These are phyloP conservation scores for Diarsia brunnea DNA, from an alignment of 2,888 invertebrate species.

Conservation along the genomic window DNA sequence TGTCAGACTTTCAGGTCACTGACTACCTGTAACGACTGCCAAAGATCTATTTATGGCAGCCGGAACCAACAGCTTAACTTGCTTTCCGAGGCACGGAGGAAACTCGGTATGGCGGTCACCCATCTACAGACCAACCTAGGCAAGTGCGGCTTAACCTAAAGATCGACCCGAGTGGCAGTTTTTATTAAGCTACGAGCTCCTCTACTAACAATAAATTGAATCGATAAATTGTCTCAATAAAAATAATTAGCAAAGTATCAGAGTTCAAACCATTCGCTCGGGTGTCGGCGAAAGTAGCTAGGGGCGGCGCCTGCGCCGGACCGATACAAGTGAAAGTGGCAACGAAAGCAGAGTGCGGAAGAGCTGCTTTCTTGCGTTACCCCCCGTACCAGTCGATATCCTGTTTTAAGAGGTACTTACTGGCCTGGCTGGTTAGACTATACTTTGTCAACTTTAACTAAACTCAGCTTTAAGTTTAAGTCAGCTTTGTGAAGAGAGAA, in stretches of 20 bases:
- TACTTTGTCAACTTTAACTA: not conserved
- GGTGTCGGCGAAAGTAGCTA: slow-evolving; percentile 71
- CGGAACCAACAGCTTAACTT: too few species aligned
- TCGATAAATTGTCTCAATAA: slow-evolving; percentile 3
- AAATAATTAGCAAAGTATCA: slow-evolving; percentile 53
- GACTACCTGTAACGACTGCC: too few species aligned
- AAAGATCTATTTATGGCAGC: too few species aligned
- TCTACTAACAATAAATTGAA: slow-evolving; percentile 9
- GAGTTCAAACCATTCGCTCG: slow-evolving; percentile 54
- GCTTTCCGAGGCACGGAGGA: too few species aligned
- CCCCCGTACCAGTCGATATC: slow-evolving; percentile 62
- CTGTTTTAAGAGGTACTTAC: slow-evolving; percentile 60
- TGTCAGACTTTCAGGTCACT: too few species aligned
- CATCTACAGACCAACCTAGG: too few species aligned
- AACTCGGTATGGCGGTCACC: too few species aligned
- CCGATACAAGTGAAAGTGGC: slow-evolving; percentile 77
- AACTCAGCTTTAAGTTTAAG: too few species aligned
- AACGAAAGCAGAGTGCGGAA: slow-evolving; percentile 71
- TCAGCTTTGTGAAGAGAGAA: too few species aligned
- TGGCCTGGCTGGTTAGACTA: not conserved
- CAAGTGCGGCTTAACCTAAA: too few species aligned
- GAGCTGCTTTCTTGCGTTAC: slow-evolving; percentile 73
- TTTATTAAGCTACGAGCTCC: too few species aligned
- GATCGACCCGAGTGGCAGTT: too few species aligned
- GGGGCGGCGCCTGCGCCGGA: slow-evolving; percentile 67